Evolutionary conservation across 2,888 invertebrate genomes (phyloP).

Genomic region (Aspidiotus destructor): DNA sequence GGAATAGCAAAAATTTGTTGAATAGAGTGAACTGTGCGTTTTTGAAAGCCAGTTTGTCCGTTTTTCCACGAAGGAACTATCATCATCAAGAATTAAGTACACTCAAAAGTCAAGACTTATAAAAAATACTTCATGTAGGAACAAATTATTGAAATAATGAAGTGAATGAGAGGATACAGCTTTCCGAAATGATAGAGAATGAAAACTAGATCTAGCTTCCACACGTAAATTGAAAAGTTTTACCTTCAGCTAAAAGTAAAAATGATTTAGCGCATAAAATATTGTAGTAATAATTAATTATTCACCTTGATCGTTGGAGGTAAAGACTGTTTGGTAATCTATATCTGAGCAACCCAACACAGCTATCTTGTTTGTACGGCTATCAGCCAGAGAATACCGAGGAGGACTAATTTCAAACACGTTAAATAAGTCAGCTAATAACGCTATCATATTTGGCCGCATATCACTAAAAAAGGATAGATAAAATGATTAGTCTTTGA

Average conservation of each 20-base stretch:
- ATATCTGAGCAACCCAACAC: too few relatives aligned
- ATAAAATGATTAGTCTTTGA: background rate
- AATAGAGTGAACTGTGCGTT: constrained; percentile 60
- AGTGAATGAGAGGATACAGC: too few relatives aligned
- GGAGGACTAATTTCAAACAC: constrained; percentile 86
- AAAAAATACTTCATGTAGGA: too few relatives aligned
- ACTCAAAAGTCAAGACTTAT: background rate
- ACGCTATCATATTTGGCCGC: constrained; percentile 80
- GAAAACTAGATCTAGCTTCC: too few relatives aligned
- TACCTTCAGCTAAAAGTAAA: too few relatives aligned
- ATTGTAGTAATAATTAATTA: too few relatives aligned
- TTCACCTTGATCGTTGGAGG: too few relatives aligned
- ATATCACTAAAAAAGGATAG: constrained; percentile 60
- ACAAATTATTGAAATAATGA: too few relatives aligned
- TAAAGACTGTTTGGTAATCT: too few relatives aligned
- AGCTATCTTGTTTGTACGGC: background rate
- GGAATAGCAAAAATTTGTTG: constrained; percentile 77
- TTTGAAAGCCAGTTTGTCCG: constrained; percentile 77
- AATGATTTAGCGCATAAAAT: too few relatives aligned
- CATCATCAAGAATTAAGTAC: constrained; percentile 21
- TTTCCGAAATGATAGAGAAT: too few relatives aligned
- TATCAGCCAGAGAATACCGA: background rate
- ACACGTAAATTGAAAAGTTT: too few relatives aligned
- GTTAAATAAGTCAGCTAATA: constrained; percentile 89
- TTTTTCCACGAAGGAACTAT: constrained; percentile 51